phyloP scores from a whole-genome alignment of 1,140 invertebrate genomes.

The Trichonephila inaurata region DNA sequence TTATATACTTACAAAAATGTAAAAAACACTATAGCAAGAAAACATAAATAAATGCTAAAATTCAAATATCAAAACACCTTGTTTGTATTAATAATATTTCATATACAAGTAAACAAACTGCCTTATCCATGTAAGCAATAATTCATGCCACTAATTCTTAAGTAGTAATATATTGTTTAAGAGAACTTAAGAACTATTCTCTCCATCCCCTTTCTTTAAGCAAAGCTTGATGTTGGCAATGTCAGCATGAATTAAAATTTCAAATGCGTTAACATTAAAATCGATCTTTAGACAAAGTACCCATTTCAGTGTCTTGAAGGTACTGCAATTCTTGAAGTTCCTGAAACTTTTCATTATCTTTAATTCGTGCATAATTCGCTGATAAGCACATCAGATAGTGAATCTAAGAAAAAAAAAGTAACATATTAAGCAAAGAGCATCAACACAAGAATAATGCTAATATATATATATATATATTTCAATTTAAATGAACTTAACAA shows the following conservation, averaged over 20 bases:
- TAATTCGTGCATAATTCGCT: constrained; percentile 78
- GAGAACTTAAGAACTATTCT: constrained; percentile 24
- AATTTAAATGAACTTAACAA: too few relatives aligned
- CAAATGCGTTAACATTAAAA: constrained; percentile 81
- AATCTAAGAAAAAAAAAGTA: constrained; percentile 82
- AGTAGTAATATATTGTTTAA: constrained; percentile 10
- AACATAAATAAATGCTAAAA: neutral
- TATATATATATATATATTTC: too few relatives aligned
- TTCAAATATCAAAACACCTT: neutral
- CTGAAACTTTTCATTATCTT: constrained; percentile 78
- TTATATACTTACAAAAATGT: neutral
- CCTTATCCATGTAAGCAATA: neutral
- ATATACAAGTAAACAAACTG: neutral
- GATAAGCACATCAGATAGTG: constrained; percentile 97
- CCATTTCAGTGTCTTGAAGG: constrained; percentile 87
- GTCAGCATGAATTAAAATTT: neutral
- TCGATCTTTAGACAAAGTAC: constrained; percentile 80
- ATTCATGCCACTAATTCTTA: neutral
- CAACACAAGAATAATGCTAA: neutral
- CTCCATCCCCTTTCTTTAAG: neutral
- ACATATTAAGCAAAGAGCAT: constrained; percentile 52
- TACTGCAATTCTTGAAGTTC: constrained; percentile 87
- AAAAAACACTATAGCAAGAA: neutral
- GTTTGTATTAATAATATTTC: neutral
- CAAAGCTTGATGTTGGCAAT: constrained; percentile 80